These are phyloP conservation scores for Pyrrhia umbra DNA, from an alignment of 2,888 invertebrate genomes.

Conservation along the genomic window DNA sequence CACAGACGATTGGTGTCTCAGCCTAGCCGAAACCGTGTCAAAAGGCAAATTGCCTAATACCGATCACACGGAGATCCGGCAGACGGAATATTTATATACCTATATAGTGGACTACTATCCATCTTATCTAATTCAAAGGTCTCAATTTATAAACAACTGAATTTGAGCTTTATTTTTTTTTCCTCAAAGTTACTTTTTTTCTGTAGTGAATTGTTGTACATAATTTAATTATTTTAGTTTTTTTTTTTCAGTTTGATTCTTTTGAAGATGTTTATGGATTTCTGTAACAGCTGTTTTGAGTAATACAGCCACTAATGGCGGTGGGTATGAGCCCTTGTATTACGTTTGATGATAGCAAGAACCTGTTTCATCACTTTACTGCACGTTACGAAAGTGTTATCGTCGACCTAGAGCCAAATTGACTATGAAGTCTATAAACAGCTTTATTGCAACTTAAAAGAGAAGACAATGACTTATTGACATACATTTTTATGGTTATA, in stretches of 20 bases:
- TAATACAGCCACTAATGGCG: conserved; percentile 5
- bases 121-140: background rate
- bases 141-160: no score
- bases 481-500: conserved; percentile 15
- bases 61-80: conserved; percentile 22
- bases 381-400: conserved; percentile 23
- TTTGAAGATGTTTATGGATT: background rate
- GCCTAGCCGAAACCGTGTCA: conserved; percentile 34
- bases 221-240: no score
- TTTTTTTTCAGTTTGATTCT: background rate
- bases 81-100: background rate
- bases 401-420: conserved; percentile 13
- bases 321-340: conserved; percentile 24
- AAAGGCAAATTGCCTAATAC: conserved; percentile 22
- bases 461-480: conserved; percentile 15
- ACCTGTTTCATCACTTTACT: conserved; percentile 34
- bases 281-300: background rate
- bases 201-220: no score
- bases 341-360: conserved; percentile 14
- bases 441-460: background rate
- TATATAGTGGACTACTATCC: background rate
- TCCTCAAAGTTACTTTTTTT: no score
- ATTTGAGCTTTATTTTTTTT: background rate
- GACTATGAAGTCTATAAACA: conserved; percentile 4
- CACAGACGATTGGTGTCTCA: conserved; percentile 1